Percentiles rank a stretch among this genome's conserved stretches.
Conservation (phyloP, 1,140 invertebrate species). For the Chrysopa pallens region DNA sequence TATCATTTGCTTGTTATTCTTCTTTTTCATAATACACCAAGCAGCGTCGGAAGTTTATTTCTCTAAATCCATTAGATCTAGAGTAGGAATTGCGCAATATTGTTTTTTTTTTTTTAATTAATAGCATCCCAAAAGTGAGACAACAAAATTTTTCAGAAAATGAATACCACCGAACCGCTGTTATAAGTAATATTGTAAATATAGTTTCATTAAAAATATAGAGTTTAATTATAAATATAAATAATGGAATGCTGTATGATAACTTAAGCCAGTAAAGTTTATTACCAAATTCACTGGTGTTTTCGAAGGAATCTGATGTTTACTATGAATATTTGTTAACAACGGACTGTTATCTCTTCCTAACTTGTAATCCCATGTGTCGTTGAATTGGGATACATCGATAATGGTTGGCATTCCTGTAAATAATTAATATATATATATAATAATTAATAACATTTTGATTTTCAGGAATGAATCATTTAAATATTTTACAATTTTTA, state of each 20-base stretch:
- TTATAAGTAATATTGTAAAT: not conserved
- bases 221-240: not conserved
- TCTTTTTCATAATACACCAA: too few relatives aligned
- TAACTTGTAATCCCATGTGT: not conserved
- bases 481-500: too few relatives aligned
- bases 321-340: not conserved
- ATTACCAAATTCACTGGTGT: not conserved
- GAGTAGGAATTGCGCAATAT: too few relatives aligned
- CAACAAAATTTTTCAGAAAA: not conserved
- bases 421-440: not conserved
- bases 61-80: too few relatives aligned
- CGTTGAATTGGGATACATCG: not conserved
- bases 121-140: not conserved
- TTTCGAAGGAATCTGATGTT: not conserved
- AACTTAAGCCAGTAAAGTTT: not conserved
- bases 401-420: not conserved
- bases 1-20: too few relatives aligned
- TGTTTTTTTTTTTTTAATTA: too few relatives aligned
- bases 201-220: not conserved
- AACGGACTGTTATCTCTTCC: not conserved
- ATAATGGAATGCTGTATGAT: not conserved
- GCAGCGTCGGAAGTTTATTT: too few relatives aligned
- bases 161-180: not conserved
- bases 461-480: too few relatives aligned
- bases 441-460: too few relatives aligned